Base-by-base conservation (phyloP, 2,888 invertebrate species). In the Drosophila tanythrix region DNA sequence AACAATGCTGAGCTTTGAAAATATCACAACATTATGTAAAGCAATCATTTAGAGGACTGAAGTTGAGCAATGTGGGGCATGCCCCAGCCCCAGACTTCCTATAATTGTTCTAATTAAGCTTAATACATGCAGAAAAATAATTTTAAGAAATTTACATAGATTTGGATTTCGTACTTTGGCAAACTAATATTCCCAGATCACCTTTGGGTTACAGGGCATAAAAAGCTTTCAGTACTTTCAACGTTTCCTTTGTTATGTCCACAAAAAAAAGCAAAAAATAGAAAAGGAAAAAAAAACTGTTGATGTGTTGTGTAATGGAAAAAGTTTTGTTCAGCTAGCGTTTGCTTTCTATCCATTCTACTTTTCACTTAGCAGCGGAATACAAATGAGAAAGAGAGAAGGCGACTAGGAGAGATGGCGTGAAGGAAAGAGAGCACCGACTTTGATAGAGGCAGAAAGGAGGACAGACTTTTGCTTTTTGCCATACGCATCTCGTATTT, bases 281-380 rank as follows among this genome's bases (percentile, higher is more conserved):
- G 57, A 64, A 57, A 69, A 57, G 57, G 38, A 65, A 35, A 67
- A 82, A 76, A 80, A 76, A 88, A 88, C 82, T 85, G 83, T 88
- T 88, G 86, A 82, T 85, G 80, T 81, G 88, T 88, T 85, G 88
- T 85, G 85, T 85, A 85, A 85, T 85, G 85, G 85, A 85, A 85
- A 85, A 85, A 85, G 88, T 85, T 85, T 85, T 85, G 81, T 87
- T 84, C 85, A 82, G 82, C 85, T 81, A 82, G 82, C 83, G 74
- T 87, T 85, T 87, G 81, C 88, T 84, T 84, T 84, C 82, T 71
- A 79, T 70, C 76, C 81, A 85, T 85, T 86, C 83, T 81, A 86
- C 80, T 69, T 88, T 85, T 81, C 82, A 88, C 85, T 85, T 86
- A 88, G 81, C 74, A 46, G 62, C 58, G 58, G 25, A 33, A 65